Evolutionary conservation across 2,797 vertebrate genomes (phyloP).

Genomic region (Molossus molossus): DNA sequence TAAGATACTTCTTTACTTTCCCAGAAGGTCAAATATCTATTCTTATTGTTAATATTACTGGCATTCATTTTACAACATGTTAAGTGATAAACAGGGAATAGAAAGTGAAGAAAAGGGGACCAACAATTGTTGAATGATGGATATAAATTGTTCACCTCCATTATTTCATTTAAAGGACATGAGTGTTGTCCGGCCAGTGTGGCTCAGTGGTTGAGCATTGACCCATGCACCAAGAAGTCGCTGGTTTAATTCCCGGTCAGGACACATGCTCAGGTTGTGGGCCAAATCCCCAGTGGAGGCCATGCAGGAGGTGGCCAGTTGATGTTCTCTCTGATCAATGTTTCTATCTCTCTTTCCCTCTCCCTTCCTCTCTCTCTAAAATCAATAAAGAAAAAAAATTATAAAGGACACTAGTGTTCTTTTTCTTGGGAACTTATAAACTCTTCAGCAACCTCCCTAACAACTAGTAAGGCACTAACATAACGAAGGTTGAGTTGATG

Average conservation of each 20-base stretch:
- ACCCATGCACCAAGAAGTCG: too few species aligned
- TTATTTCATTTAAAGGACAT: conserved; percentile 33
- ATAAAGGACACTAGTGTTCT: not conserved
- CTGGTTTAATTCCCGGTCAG: too few species aligned
- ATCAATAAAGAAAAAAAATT: too few species aligned
- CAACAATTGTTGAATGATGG: not conserved
- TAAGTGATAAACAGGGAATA: not conserved
- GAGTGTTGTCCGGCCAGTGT: too few species aligned
- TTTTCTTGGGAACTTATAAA: not conserved
- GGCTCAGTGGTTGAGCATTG: too few species aligned
- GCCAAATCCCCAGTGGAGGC: too few species aligned
- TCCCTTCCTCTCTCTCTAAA: too few species aligned
- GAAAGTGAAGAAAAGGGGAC: not conserved
- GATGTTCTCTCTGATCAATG: too few species aligned
- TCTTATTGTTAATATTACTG: conserved; percentile 6
- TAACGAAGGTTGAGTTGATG: not conserved
- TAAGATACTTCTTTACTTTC: conserved; percentile 40
- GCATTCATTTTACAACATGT: conserved; percentile 57
- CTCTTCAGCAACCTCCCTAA: conserved; percentile 10
- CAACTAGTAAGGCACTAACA: not conserved
- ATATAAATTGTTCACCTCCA: not conserved
- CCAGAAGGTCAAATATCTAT: conserved; percentile 40
- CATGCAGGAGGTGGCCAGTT: too few species aligned
- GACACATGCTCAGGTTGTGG: too few species aligned
- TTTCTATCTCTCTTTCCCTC: too few species aligned